Evolutionary conservation across 23 tunicate genomes (phyloP), one percentile per base, ranked within the genome.

Genomic region (Botrylloides violaceus): DNA sequence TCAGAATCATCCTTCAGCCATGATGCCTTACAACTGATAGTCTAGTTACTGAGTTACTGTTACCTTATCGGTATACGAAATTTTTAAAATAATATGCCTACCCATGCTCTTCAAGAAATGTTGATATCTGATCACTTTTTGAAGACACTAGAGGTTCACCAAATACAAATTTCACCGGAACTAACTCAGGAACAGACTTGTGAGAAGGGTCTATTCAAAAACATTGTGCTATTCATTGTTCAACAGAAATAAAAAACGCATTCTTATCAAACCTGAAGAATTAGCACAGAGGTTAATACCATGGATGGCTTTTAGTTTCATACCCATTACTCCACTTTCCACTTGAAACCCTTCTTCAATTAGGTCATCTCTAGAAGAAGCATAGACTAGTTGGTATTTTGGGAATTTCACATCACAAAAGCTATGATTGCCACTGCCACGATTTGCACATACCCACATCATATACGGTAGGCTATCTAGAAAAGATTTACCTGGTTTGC

Each of bases 261-360:
- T 18, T 47, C 18, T 12, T 18, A 47, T 47, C 12, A 47, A 47
- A 12, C 18, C 18, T 47, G 18, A 47, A 47, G 55, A 12, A 47
- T 32, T 18, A n/a, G 56, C 74, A 15, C 26, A 37, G 9, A 32
- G 56, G 37, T 68, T 36, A 25, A 68, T 0, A 19, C 74, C 74
- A 68, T 68, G 74, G 22, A 68, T 38, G 24, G 74, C 74, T 2
- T 43, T 38, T 39, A 68, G 36, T 29, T 43, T 68, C 58, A 68
- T 36, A 32, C 74, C 74, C 74, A 68, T 68, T 39, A 43, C 29
- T 38, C 74, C 74, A 36, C 36, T 34, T 68, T 2, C 57, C 24
- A 68, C 56, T 43, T 36, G 20, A 29, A 68, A 68, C 30, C 74
- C 74, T n/a, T 68, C 57, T 1, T 68, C 27, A 5, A 36, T 43